Evolutionary conservation across 2,888 invertebrate genomes (phyloP), one percentile per base, ranked within the genome.

Genomic region (Incurvaria masculella): DNA sequence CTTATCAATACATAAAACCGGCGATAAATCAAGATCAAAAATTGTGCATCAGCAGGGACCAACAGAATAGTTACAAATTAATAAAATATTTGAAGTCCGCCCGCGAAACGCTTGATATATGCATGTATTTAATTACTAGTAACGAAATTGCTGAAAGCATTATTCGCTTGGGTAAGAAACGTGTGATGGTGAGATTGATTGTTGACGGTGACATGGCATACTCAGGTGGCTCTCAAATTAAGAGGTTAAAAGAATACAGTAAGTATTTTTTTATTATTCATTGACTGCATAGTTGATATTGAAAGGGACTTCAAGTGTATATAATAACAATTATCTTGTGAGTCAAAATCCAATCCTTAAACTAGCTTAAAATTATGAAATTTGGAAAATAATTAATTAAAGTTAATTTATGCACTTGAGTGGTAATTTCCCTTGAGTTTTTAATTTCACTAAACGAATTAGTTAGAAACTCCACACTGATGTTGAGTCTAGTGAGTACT

Each of bases 101-200:
- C 51, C 70, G 70, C 55, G 78, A 78, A 59, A 78, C 78, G 2
- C 58, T 78, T 18, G 78, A 78, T 52, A 75, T 78, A 44, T 78
- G 78, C 59, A 78, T 78, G 78, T 78, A 78, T 62, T 65, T 78
- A 52, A 75, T 78, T 53, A 78, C 78, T 23, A 78, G 78, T 56
- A 65, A 57, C 53, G 75, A 78, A 63, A 78, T 78, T 50, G 62
- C 70, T 39, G 78, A 78, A 59, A 72, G 74, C 59, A 72, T 78
- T 21, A 72, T 78, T 55, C 63, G 73, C 52, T 57, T 78, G 55
- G 78, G 78, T 57, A 72, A 76, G 53, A 72, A 67, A 61, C 76
- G 76, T 56, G 66, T 78, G 55, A 58, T 75, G 56, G 72, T 78
- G 49, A 66, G 78, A 61, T 69, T 78, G 58, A 61, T 78, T 49